Conservation (phyloP, 2,797 vertebrate species). For the Arrhamphus sclerolepis region DNA sequence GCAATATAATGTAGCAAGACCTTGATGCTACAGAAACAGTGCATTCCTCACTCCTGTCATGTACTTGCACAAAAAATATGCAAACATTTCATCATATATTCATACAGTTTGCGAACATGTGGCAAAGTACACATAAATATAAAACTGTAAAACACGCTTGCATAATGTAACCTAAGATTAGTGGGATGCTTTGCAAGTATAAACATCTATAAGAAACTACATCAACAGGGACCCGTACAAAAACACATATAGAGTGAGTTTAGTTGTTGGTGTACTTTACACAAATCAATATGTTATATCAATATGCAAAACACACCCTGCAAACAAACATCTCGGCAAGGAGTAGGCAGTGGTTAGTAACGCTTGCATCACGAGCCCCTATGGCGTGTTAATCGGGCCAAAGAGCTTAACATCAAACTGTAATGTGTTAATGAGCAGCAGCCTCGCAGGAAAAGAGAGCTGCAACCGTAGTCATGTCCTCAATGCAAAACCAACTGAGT, state of each 20-base stretch:
- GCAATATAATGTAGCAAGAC: constrained; percentile 42
- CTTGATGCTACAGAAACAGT: constrained; percentile 48
- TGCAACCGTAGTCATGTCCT: constrained; percentile 43
- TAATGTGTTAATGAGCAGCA: constrained; percentile 44
- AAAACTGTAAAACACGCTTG: constrained; percentile 20
- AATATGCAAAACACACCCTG: constrained; percentile 38
- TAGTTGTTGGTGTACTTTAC: constrained; percentile 5
- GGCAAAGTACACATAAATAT: constrained; percentile 19
- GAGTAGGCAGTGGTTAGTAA: constrained; percentile 59
- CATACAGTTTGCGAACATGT: constrained; percentile 11
- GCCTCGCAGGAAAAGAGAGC: constrained; percentile 38
- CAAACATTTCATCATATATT: constrained; percentile 32
- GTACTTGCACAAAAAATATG: constrained; percentile 51
- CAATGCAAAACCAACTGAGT: constrained; percentile 28
- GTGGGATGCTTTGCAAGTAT: constrained; percentile 4
- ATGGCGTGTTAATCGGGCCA: constrained; percentile 47
- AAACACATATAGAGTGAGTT: background rate
- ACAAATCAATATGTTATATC: constrained; percentile 18
- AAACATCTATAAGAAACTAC: constrained; percentile 3
- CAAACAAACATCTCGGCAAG: constrained; percentile 46
- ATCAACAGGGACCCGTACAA: constrained; percentile 13
- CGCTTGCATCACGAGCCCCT: constrained; percentile 64
- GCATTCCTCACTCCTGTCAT: constrained; percentile 37
- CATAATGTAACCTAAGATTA: constrained; percentile 5
- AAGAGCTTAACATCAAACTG: constrained; percentile 64